Percentiles rank a stretch among this genome's conserved stretches.
phyloP scores from a whole-genome alignment of 92 coral and sea anemone species.

The Phenganax marumi region DNA sequence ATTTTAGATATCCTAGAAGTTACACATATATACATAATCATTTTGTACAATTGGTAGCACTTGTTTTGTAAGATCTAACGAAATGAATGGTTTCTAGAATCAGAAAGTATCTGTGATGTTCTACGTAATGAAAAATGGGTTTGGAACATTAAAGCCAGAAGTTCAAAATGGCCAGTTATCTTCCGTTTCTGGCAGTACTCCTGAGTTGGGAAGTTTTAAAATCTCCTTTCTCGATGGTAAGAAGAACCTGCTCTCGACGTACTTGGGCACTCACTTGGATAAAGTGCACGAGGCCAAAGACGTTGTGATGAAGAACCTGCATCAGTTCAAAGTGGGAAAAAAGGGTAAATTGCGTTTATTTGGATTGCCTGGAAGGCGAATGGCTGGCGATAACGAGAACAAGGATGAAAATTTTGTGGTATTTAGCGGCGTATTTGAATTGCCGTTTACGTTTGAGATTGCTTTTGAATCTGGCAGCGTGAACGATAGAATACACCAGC shows the following conservation, averaged over 20 bases:
- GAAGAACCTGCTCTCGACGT: slow-evolving; percentile 56
- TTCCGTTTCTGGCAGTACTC: slow-evolving; percentile 70
- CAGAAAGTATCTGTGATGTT: slow-evolving; percentile 82
- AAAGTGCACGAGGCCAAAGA: slow-evolving; percentile 88
- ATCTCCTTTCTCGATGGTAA: slow-evolving; percentile 65
- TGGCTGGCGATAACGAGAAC: slow-evolving; percentile 61
- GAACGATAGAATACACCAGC: slow-evolving; percentile 52
- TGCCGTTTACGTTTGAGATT: slow-evolving; percentile 86
- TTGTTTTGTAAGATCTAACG: too few species aligned
- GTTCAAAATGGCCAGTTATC: slow-evolving; percentile 61
- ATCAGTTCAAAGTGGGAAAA: slow-evolving; percentile 61
- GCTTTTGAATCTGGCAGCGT: slow-evolving; percentile 81
- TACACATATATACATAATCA: too few species aligned
- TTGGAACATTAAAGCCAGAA: slow-evolving; percentile 62
- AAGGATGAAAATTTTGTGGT: slow-evolving; percentile 75
- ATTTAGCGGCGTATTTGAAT: slow-evolving; percentile 75
- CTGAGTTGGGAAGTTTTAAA: slow-evolving; percentile 82
- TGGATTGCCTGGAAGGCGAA: slow-evolving; percentile 69
- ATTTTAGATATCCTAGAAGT: too few species aligned
- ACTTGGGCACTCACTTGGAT: slow-evolving; percentile 78
- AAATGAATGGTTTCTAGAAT: slow-evolving; percentile 11
- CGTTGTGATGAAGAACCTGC: slow-evolving; percentile 70
- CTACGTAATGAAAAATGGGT: slow-evolving; percentile 82
- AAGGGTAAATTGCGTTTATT: slow-evolving; percentile 58
- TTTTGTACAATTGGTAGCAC: not conserved